Conservation (phyloP, 2,797 vertebrate species). For the Rousettus madagascariensis region DNA sequence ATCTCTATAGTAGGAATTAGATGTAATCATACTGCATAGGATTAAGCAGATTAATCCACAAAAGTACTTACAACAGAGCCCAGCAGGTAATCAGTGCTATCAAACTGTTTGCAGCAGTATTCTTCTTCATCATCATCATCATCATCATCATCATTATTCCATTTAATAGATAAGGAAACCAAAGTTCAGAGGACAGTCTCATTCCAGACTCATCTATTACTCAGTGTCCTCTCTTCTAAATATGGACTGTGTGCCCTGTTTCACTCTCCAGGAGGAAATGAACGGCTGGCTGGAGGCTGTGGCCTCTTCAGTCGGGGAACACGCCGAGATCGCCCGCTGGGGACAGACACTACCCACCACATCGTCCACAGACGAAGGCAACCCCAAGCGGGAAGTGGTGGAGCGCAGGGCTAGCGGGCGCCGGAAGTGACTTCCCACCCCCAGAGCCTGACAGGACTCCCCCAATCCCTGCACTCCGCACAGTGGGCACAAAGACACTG, state of each 20-base stretch:
- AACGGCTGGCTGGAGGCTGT: slow-evolving; percentile 91
- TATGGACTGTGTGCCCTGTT: background rate
- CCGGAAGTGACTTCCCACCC: slow-evolving; percentile 88
- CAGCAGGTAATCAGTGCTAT: background rate
- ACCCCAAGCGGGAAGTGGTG: slow-evolving; percentile 81
- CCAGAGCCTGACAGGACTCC: background rate
- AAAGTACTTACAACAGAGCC: background rate
- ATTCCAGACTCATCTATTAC: background rate
- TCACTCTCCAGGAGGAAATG: slow-evolving; percentile 90
- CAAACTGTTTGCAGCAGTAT: background rate
- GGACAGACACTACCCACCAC: slow-evolving; percentile 93
- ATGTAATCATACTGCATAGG: background rate
- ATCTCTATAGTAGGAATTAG: background rate
- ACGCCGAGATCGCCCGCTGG: slow-evolving; percentile 92
- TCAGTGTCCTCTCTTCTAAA: background rate
- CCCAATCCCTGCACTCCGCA: background rate
- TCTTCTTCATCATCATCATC: background rate
- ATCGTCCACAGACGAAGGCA: slow-evolving; percentile 93
- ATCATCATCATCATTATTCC: background rate
- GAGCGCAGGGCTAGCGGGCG: slow-evolving; percentile 92
- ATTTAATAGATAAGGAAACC: background rate
- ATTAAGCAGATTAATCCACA: background rate
- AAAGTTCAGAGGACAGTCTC: background rate
- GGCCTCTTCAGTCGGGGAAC: slow-evolving; percentile 88
- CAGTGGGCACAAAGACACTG: slow-evolving; percentile 72